phyloP scores from a whole-genome alignment of 1,140 invertebrate species.

The Drosophila azteca region DNA sequence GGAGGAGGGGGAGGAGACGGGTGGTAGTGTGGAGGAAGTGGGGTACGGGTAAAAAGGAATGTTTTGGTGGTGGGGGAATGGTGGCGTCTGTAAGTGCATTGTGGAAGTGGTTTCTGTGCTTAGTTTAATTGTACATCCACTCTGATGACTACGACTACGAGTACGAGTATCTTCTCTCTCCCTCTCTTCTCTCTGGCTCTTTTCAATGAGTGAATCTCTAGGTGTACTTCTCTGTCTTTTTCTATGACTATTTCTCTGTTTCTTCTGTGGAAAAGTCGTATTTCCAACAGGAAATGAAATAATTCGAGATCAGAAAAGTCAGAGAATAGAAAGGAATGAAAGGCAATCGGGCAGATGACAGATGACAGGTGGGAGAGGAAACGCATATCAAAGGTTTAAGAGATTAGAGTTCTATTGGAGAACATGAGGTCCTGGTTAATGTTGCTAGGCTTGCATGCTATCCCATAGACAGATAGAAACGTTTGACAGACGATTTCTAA shows the following conservation, averaged over 20 bases:
- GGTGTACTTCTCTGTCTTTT: background rate
- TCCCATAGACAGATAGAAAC: too few relatives aligned
- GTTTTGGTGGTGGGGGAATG: slow-evolving; percentile 19
- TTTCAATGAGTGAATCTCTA: background rate
- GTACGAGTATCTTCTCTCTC: background rate
- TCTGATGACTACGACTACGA: too few relatives aligned
- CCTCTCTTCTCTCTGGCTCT: background rate
- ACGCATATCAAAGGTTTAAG: too few relatives aligned
- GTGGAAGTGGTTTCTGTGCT: slow-evolving; percentile 41
- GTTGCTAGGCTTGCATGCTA: too few relatives aligned
- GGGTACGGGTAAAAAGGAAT: background rate
- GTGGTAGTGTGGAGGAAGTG: background rate
- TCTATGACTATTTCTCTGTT: background rate
- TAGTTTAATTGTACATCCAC: slow-evolving; percentile 33
- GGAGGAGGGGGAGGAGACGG: background rate
- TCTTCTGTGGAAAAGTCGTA: background rate
- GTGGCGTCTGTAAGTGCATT: slow-evolving; percentile 26
- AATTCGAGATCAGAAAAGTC: slow-evolving; percentile 13
- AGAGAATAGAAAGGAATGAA: background rate
- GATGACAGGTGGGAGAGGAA: too few relatives aligned
- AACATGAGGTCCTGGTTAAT: too few relatives aligned
- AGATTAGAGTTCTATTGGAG: too few relatives aligned
- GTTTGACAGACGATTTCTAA: too few relatives aligned
- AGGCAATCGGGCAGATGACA: too few relatives aligned
- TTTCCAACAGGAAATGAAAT: slow-evolving; percentile 11